Percentiles rank a stretch among this genome's conserved stretches.
These are phyloP conservation scores for Zele albiditarsus DNA, from an alignment of 2,888 invertebrate genomes.

Conservation along the genomic window DNA sequence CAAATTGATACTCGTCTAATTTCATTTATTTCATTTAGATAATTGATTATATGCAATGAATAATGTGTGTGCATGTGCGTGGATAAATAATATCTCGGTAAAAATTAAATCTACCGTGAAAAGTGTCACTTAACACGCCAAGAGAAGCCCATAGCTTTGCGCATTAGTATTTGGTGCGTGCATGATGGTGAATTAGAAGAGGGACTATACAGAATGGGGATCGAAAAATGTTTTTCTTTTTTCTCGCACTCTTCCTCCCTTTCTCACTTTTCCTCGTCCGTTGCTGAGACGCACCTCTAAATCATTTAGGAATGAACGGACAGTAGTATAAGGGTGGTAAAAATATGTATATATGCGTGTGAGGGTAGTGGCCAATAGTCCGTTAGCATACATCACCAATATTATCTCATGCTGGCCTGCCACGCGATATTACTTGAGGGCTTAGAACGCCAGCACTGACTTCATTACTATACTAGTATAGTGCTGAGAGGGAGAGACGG, in stretches of 20 bases:
- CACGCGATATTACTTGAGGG: slow-evolving; percentile 67
- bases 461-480: slow-evolving; percentile 61
- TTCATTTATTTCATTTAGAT: too few species aligned
- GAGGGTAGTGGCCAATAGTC: slow-evolving; percentile 54
- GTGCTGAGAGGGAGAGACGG: slow-evolving; percentile 53
- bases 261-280: background rate
- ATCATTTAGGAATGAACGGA: slow-evolving; percentile 38
- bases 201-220: slow-evolving; percentile 6
- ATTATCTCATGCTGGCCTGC: slow-evolving; percentile 65
- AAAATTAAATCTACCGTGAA: slow-evolving; percentile 17
- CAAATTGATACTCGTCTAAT: too few species aligned
- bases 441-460: slow-evolving; percentile 67
- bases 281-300: slow-evolving; percentile 21
- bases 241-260: background rate
- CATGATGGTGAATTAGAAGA: slow-evolving; percentile 8
- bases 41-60: too few species aligned
- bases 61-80: background rate
- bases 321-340: slow-evolving; percentile 48
- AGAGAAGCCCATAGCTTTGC: background rate
- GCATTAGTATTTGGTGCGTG: slow-evolving; percentile 2
- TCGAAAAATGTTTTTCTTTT: slow-evolving; percentile 6
- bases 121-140: slow-evolving; percentile 7
- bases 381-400: slow-evolving; percentile 70
- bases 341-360: slow-evolving; percentile 34
- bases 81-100: slow-evolving; percentile 12